Percentiles rank a stretch among this genome's conserved stretches.
Conservation (phyloP, 2,888 invertebrate genomes). For the Unio pictorum region DNA sequence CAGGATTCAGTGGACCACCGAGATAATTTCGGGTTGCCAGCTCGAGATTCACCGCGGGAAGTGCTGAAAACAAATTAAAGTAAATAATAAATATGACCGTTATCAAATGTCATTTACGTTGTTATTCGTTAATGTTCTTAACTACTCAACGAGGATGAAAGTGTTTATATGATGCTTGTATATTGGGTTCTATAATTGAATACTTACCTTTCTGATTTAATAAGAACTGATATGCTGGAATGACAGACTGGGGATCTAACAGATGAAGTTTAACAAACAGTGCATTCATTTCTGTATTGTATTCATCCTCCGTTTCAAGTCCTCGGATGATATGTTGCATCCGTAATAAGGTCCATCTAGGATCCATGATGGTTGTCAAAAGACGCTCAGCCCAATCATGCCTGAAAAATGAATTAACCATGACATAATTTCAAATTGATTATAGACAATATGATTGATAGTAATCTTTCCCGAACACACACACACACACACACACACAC, state of each 20-base stretch:
- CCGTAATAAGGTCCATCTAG: constrained; percentile 56
- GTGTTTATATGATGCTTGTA: neutral
- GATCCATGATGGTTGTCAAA: constrained; percentile 52
- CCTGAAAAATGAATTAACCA: constrained; percentile 25
- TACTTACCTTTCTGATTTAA: constrained; percentile 58
- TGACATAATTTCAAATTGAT: neutral
- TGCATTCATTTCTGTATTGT: constrained; percentile 66
- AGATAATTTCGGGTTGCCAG: constrained; percentile 67
- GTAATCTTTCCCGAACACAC: neutral
- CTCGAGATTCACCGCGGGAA: constrained; percentile 65
- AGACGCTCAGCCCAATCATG: constrained; percentile 64
- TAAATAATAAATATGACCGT: neutral
- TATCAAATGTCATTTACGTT: neutral
- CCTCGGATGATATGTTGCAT: constrained; percentile 57
- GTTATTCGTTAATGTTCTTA: too few species aligned
- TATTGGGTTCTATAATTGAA: neutral
- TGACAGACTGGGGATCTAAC: constrained; percentile 66
- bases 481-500: neutral
- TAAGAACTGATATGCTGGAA: constrained; percentile 63
- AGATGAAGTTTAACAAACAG: constrained; percentile 67
- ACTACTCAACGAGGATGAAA: neutral
- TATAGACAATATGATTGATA: neutral
- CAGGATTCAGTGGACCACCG: constrained; percentile 60
- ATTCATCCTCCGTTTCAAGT: constrained; percentile 52
- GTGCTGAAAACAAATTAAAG: constrained; percentile 45